Evolutionary conservation across 2,113 vertebrate genomes (phyloP).

Genomic region (Lophura nycthemera): DNA sequence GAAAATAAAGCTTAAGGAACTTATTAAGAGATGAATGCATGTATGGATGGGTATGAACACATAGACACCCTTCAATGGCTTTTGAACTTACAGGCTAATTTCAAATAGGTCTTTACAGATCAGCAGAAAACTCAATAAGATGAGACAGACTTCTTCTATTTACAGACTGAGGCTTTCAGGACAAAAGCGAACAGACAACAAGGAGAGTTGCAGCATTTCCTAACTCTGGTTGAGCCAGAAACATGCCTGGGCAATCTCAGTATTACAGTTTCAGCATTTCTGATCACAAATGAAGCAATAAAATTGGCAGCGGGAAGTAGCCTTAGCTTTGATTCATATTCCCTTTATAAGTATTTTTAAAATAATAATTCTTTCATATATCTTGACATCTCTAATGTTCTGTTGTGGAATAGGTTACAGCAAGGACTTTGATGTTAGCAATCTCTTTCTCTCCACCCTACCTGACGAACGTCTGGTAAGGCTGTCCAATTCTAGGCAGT

Average conservation of each 20-base stretch:
- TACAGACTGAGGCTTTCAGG: background rate
- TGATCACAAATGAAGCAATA: background rate
- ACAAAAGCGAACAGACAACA: background rate
- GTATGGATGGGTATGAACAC: background rate
- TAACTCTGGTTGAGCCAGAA: background rate
- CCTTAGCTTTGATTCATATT: background rate
- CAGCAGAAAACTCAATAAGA: background rate
- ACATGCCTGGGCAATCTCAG: background rate
- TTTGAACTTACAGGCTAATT: background rate
- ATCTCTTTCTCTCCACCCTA: background rate
- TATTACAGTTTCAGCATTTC: background rate
- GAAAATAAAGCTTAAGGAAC: background rate
- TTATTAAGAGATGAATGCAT: background rate
- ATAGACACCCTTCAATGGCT: background rate
- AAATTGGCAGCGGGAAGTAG: background rate
- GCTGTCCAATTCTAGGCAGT: background rate
- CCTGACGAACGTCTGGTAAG: background rate
- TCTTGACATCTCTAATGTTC: background rate
- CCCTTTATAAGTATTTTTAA: background rate
- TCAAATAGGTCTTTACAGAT: background rate
- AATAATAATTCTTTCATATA: background rate
- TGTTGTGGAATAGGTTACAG: background rate
- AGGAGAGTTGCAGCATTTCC: background rate
- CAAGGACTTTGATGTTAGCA: background rate
- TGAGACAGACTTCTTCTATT: background rate